Evolutionary conservation across 2,797 vertebrate species (phyloP).

Genomic region (Bothrops alternatus): DNA sequence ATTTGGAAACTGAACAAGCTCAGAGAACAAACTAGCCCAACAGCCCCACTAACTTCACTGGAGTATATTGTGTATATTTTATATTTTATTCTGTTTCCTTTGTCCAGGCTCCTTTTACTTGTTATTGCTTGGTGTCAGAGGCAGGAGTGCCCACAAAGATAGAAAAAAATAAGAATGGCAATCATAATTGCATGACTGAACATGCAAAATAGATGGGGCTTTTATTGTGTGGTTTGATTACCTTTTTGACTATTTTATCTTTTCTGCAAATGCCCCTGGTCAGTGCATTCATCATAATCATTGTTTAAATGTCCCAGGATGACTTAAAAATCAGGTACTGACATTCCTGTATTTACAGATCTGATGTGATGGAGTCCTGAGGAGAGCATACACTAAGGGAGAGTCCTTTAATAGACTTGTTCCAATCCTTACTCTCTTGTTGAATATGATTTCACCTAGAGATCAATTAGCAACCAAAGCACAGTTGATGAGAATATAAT

Average conservation of each 20-base stretch:
- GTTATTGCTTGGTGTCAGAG: not conserved
- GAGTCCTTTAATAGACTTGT: not conserved
- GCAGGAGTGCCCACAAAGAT: not conserved
- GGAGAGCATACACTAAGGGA: not conserved
- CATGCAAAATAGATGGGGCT: not conserved
- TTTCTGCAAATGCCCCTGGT: not conserved
- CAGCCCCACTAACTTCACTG: not conserved
- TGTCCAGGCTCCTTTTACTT: not conserved
- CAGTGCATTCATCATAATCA: not conserved
- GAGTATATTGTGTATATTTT: not conserved
- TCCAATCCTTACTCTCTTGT: not conserved
- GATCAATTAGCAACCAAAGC: conserved; percentile 27
- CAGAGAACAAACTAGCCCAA: not conserved
- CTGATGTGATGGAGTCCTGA: not conserved
- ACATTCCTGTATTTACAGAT: not conserved
- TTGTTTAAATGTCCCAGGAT: not conserved
- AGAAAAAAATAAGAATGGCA: not conserved
- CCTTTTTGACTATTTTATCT: not conserved
- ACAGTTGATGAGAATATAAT: conserved; percentile 24
- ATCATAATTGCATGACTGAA: not conserved
- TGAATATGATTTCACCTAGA: not conserved
- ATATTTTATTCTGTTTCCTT: not conserved
- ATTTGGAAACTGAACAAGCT: not conserved
- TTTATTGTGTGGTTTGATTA: not conserved
- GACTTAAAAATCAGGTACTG: not conserved